Percentiles rank a stretch among this genome's conserved stretches.
These are phyloP conservation scores for Meloe dianella DNA, from an alignment of 2,888 invertebrate genomes.

Conservation along the genomic window DNA sequence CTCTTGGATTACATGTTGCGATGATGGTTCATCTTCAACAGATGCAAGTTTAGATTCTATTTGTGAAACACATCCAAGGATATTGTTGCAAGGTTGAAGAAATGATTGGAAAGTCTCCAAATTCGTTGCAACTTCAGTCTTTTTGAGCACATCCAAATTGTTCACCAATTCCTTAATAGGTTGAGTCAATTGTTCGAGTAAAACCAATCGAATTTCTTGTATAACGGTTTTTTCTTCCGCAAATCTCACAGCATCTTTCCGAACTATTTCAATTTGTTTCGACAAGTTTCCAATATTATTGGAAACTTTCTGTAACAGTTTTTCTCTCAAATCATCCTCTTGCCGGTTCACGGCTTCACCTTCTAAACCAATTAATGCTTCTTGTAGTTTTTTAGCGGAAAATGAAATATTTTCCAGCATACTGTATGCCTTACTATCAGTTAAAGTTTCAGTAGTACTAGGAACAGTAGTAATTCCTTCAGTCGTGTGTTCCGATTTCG, in stretches of 20 bases:
- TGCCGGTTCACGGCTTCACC: slow-evolving; percentile 40
- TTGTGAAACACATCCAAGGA: slow-evolving; percentile 50
- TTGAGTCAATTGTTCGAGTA: slow-evolving; percentile 70
- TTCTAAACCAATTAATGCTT: slow-evolving; percentile 55
- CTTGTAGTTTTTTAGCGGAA: slow-evolving; percentile 27
- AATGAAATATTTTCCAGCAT: slow-evolving; percentile 18
- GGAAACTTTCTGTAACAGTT: slow-evolving; percentile 49
- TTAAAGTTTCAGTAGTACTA: slow-evolving; percentile 48
- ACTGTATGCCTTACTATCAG: slow-evolving; percentile 13
- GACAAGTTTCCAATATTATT: slow-evolving; percentile 48
- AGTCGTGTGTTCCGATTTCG: slow-evolving; percentile 41
- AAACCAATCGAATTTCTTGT: slow-evolving; percentile 61
- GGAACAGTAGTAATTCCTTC: slow-evolving; percentile 24
- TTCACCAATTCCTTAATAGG: slow-evolving; percentile 68
- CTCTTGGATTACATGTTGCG: slow-evolving; percentile 53
- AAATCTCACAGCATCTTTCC: slow-evolving; percentile 50
- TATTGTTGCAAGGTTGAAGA: slow-evolving; percentile 49
- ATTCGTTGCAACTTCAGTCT: slow-evolving; percentile 51
- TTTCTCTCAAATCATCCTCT: slow-evolving; percentile 44
- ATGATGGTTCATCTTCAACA: slow-evolving; percentile 31
- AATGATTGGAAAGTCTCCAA: slow-evolving; percentile 50
- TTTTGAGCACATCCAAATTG: slow-evolving; percentile 60
- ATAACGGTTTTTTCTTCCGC: slow-evolving; percentile 49
- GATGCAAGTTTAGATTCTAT: slow-evolving; percentile 39
- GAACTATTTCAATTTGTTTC: slow-evolving; percentile 49